These are phyloP conservation scores for Gadopsis bispinosus DNA, from an alignment of 2,797 vertebrate genomes.

Conservation along the genomic window DNA sequence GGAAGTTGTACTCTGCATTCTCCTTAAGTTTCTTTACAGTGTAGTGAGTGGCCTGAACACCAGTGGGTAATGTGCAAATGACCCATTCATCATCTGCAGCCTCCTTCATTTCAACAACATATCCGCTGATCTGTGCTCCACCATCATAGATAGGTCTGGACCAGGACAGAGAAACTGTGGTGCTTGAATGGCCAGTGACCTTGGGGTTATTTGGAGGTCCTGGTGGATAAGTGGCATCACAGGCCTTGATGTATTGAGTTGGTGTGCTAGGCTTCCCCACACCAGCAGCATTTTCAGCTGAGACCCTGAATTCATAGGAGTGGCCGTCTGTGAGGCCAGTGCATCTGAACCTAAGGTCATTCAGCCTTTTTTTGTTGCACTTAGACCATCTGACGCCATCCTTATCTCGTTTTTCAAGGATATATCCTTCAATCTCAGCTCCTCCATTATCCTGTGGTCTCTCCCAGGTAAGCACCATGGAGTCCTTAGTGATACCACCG, in stretches of 20 bases:
- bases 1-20: conserved; percentile 97
- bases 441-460: conserved; percentile 94
- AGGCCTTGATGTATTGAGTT: conserved; percentile 92
- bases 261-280: conserved; percentile 91
- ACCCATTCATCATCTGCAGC: conserved; percentile 92
- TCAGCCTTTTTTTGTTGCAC: conserved; percentile 94
- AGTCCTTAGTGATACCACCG: conserved; percentile 90
- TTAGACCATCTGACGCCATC: conserved; percentile 98
- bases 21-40: conserved; percentile 94
- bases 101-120: conserved; percentile 93
- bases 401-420: conserved; percentile 98
- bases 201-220: conserved; percentile 95
- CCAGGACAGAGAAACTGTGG: conserved; percentile 93
- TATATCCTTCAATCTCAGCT: conserved; percentile 92
- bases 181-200: conserved; percentile 91
- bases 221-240: conserved; percentile 94
- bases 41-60: conserved; percentile 90
- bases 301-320: conserved; percentile 97
- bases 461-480: conserved; percentile 95
- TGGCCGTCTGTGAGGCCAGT: conserved; percentile 92
- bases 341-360: conserved; percentile 94
- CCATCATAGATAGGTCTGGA: conserved; percentile 97
- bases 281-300: conserved; percentile 97
- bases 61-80: conserved; percentile 89
- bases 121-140: conserved; percentile 92